Conservation (phyloP, 2,888 invertebrate genomes). For the Dugesia japonica region DNA sequence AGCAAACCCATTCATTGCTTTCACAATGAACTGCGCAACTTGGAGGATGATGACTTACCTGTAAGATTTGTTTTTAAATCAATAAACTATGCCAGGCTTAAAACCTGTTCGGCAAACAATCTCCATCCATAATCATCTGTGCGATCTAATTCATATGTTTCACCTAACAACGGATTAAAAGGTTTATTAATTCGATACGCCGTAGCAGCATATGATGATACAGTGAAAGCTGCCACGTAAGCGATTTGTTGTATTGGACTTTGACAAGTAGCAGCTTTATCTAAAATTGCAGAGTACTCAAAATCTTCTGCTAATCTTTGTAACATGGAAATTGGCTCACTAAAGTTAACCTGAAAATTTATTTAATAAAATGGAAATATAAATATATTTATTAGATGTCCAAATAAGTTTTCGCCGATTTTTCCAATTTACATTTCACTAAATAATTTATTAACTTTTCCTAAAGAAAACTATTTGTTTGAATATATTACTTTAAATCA, state of each 20-base stretch:
- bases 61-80: not conserved
- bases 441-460: too few species aligned
- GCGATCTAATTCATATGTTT: constrained; percentile 90
- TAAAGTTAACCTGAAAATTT: constrained; percentile 70
- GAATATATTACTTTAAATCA: too few species aligned
- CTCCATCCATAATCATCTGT: constrained; percentile 85
- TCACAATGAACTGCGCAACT: constrained; percentile 88
- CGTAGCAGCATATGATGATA: constrained; percentile 52
- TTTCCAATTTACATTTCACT: too few species aligned
- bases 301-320: constrained; percentile 92
- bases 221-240: constrained; percentile 83
- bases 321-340: constrained; percentile 91
- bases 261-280: constrained; percentile 60
- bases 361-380: too few species aligned
- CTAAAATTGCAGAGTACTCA: constrained; percentile 79
- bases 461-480: too few species aligned
- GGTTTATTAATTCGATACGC: constrained; percentile 71
- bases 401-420: too few species aligned
- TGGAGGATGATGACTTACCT: constrained; percentile 93
- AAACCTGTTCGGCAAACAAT: constrained; percentile 74
- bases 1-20: constrained; percentile 64
- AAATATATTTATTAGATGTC: too few species aligned
- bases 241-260: constrained; percentile 83
- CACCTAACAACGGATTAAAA: constrained; percentile 85
- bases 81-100: not conserved